Base-by-base conservation (phyloP, 2,113 vertebrate genomes). In the Eublepharis macularius region DNA sequence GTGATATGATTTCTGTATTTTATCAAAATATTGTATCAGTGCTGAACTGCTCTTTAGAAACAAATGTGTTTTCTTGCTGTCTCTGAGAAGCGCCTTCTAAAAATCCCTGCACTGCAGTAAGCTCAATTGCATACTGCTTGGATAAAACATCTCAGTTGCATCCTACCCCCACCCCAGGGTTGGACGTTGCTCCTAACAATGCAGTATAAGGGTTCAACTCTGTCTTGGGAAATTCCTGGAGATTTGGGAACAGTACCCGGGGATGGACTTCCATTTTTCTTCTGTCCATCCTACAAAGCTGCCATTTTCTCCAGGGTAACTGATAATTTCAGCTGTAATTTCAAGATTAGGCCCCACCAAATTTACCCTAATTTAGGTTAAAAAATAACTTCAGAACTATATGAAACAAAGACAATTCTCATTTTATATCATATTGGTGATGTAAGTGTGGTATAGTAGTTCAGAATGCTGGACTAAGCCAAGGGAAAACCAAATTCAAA, bases 21-120 rank as follows among this genome's bases (percentile, higher is more conserved):
- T 14, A 80, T 47, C 70, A 83, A 60, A 83, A 51, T 57, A 86
- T 26, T 84, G 19, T n/a, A 92, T 85, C 24, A 4, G 75, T 24
- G 83, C 49, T 51, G 76, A 87, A 1, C 81, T 83, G 79, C 47
- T 89, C 87, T 90, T 82, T 9, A 90, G 26, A 41, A 79, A 73
- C 74, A 84, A 76, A 86, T 88, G 86, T 86, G 60, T 69, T 8
- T 7, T 82, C 84, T 87, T 11, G 91, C 60, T 88, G 81, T 43
- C 5, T 17, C 11, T 77, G 60, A 82, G 87, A 81, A 89, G 39
- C 11, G 2, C 36, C 1, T 19, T n/a, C 6, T 88, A 49, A 92
- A 26, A 91, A 91, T 79, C 73, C 89, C 14, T 43, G 17, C 84
- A 81, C 47, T 82, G 34, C 3, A 86, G 32, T 34, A 4, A 9